phyloP scores from a whole-genome alignment of 2,888 invertebrate genomes.

The Drepanosiphum platanoidis region DNA sequence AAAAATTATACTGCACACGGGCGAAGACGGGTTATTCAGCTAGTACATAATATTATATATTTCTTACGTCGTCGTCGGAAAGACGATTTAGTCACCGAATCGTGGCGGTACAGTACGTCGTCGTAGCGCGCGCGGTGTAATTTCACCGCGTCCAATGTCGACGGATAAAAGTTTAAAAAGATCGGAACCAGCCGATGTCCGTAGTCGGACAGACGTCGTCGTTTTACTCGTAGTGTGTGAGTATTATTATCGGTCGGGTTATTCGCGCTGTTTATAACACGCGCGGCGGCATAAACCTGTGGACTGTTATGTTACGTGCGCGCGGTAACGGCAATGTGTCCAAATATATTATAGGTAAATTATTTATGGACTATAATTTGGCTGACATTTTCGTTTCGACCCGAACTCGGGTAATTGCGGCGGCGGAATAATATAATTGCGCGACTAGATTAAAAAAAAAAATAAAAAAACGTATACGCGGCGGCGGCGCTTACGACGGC shows the following conservation, averaged over 20 bases:
- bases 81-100: no score
- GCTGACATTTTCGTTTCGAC: constrained; percentile 27
- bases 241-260: neutral
- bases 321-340: constrained; percentile 1
- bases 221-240: neutral
- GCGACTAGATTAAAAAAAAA: constrained; percentile 44
- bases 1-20: no score
- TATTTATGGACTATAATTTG: constrained; percentile 33
- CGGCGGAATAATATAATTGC: constrained; percentile 21
- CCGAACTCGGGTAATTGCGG: constrained; percentile 22
- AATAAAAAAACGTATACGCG: neutral
- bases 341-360: constrained; percentile 23
- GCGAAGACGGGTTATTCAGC: no score
- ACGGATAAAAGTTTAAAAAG: no score
- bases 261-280: neutral
- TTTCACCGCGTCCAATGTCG: no score
- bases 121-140: no score
- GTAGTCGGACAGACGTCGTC: no score
- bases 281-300: neutral
- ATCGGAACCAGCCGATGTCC: no score
- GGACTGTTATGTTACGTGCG: neutral
- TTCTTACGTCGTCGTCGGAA: no score
- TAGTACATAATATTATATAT: no score
- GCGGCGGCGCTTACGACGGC: neutral
- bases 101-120: no score